These are phyloP conservation scores for Mesoclemmys tuberculata DNA, from an alignment of 2,113 vertebrate genomes.

Conservation along the genomic window DNA sequence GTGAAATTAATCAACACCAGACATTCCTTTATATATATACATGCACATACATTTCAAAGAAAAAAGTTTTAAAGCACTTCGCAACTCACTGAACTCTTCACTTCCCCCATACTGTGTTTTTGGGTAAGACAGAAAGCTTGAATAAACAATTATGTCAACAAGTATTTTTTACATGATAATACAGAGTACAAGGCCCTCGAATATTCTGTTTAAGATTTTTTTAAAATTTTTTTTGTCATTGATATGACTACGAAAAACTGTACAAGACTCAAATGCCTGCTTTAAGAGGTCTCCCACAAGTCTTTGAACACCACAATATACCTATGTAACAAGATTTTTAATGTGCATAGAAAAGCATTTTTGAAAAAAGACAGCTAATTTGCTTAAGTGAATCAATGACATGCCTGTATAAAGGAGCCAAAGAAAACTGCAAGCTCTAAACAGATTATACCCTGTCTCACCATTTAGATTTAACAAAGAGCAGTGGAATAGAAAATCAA, in stretches of 20 bases:
- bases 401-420: not conserved
- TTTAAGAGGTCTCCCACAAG: not conserved
- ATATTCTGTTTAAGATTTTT: not conserved
- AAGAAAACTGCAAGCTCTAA: not conserved
- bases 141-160: not conserved
- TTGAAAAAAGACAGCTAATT: not conserved
- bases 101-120: fast-evolving
- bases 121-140: not conserved
- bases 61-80: not conserved
- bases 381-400: slow-evolving; percentile 27
- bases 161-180: not conserved
- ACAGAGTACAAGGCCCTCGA: not conserved
- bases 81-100: not conserved
- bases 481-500: slow-evolving; percentile 27
- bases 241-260: not conserved
- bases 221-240: not conserved
- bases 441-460: not conserved
- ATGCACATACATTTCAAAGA: not conserved
- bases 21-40: not conserved
- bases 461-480: slow-evolving; percentile 12
- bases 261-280: not conserved
- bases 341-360: not conserved
- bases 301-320: fast-evolving
- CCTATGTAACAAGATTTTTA: not conserved
- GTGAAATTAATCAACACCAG: not conserved